These are phyloP conservation scores for Microtus montanus DNA, from an alignment of 2,113 vertebrate genomes.

Conservation along the genomic window DNA sequence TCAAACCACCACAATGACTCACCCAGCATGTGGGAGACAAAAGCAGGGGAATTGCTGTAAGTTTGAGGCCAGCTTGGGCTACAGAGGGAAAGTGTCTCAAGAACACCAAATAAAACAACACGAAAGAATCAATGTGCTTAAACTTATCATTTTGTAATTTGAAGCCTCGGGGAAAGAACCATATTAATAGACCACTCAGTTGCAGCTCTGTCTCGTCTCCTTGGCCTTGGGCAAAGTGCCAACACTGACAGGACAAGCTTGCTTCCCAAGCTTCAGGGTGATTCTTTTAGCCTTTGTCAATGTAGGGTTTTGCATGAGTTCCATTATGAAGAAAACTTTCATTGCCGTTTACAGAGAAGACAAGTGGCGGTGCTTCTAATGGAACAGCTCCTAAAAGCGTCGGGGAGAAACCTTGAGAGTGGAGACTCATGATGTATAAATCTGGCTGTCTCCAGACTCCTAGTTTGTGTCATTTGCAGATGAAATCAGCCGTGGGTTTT, in stretches of 20 bases:
- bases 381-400: slow-evolving; percentile 27
- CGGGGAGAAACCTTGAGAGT: slow-evolving; percentile 28
- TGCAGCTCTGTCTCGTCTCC: slow-evolving; percentile 24
- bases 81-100: background rate
- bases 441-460: background rate
- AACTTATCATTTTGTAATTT: slow-evolving; percentile 3
- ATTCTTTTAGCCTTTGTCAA: background rate
- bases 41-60: background rate
- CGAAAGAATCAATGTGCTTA: background rate
- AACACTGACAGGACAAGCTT: background rate
- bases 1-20: background rate
- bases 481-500: slow-evolving; percentile 5
- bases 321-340: slow-evolving; percentile 7
- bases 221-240: background rate
- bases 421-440: background rate
- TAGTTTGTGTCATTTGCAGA: slow-evolving; percentile 25
- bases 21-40: background rate
- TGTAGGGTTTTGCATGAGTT: background rate
- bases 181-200: background rate
- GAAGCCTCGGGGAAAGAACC: slow-evolving; percentile 26
- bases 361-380: background rate
- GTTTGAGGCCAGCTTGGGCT: background rate
- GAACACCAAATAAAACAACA: background rate
- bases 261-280: background rate
- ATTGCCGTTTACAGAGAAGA: slow-evolving; percentile 17